phyloP scores from a whole-genome alignment of 2,113 vertebrate genomes.

The Bubalus kerabau region DNA sequence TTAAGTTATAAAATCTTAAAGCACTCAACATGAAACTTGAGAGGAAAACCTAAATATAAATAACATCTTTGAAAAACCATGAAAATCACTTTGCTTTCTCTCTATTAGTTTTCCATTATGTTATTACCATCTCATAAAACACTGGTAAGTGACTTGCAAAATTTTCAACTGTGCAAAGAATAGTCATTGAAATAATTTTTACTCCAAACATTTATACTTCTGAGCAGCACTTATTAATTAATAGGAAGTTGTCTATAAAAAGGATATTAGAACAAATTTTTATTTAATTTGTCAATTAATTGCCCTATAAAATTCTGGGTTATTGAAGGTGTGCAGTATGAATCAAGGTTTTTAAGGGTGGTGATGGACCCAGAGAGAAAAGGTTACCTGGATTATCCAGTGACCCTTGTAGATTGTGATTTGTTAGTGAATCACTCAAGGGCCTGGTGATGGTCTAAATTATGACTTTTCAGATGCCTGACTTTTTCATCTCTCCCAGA shows the following conservation, averaged over 20 bases:
- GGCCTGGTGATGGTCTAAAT: background rate
- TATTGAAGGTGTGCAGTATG: background rate
- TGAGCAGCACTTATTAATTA: background rate
- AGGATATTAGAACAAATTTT: background rate
- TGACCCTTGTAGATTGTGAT: background rate
- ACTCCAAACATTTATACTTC: background rate
- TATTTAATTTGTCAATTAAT: background rate
- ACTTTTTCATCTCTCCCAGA: background rate
- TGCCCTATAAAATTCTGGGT: background rate
- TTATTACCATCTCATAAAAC: background rate
- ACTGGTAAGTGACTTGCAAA: background rate
- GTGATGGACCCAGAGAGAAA: background rate
- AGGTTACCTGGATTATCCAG: background rate
- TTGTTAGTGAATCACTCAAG: background rate
- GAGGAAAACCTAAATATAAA: background rate
- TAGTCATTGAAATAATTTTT: background rate
- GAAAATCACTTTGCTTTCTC: background rate
- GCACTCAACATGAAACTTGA: background rate
- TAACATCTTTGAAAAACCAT: background rate
- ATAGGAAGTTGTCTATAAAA: background rate
- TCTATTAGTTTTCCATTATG: background rate
- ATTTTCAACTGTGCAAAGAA: background rate
- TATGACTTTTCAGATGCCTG: background rate
- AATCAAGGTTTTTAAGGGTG: background rate
- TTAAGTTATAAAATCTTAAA: conserved; percentile 20